A percentile compares a stretch with the other conserved stretches of the same genome.
Evolutionary conservation across 2,113 vertebrate species (phyloP).

Genomic region (Oxyruncus cristatus): DNA sequence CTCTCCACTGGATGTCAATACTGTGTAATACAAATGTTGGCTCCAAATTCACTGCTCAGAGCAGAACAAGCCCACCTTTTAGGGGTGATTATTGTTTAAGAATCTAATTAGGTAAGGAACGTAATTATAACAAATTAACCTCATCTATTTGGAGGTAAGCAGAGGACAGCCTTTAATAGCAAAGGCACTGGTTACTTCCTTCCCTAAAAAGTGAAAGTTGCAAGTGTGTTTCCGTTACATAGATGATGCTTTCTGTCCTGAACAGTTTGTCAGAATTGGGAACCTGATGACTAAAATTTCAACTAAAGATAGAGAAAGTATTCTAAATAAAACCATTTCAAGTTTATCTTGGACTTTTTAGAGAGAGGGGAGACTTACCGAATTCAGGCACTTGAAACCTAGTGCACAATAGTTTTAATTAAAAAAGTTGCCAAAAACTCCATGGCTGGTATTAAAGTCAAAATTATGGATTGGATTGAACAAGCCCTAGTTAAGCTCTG

Average conservation of each 20-base stretch:
- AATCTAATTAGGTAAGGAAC: not conserved
- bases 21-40: conserved; percentile 71
- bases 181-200: not conserved
- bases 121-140: not conserved
- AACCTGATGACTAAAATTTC: not conserved
- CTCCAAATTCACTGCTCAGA: not conserved
- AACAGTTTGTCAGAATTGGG: not conserved
- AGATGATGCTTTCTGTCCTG: not conserved
- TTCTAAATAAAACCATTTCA: not conserved
- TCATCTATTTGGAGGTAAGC: not conserved
- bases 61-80: not conserved
- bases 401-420: not conserved
- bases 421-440: not conserved
- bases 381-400: not conserved
- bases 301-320: not conserved
- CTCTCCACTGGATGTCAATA: conserved; percentile 81
- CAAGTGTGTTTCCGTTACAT: not conserved
- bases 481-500: not conserved
- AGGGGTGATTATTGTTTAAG: not conserved
- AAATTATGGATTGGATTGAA: not conserved
- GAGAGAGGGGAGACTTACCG: not conserved
- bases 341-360: not conserved
- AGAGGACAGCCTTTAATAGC: not conserved
- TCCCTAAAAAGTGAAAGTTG: not conserved
- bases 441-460: not conserved